Evolutionary conservation across 2,113 vertebrate species (phyloP).

Genomic region (Indri indri): DNA sequence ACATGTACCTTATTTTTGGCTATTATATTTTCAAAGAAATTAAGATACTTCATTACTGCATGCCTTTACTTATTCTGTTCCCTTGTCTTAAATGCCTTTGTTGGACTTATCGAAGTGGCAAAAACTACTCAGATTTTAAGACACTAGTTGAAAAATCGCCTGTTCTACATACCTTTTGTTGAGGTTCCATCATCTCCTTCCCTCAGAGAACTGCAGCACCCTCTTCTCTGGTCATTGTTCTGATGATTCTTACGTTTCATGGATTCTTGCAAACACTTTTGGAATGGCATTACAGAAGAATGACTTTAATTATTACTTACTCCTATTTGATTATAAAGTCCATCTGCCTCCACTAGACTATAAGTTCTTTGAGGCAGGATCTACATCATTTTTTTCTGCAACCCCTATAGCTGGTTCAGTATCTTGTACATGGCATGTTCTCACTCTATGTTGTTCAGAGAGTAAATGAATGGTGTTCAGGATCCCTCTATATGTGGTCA

Average conservation of each 20-base stretch:
- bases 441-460: background rate
- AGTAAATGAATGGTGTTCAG: background rate
- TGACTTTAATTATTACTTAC: background rate
- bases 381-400: background rate
- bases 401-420: background rate
- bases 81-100: background rate
- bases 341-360: background rate
- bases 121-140: background rate
- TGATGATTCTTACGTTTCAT: background rate
- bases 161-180: background rate
- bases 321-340: background rate
- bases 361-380: background rate
- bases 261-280: background rate
- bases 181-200: background rate
- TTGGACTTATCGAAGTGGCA: background rate
- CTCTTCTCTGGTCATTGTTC: background rate
- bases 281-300: background rate
- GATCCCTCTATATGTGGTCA: background rate
- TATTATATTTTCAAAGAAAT: background rate
- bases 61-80: background rate
- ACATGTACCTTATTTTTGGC: background rate
- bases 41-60: background rate
- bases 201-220: background rate
- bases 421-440: background rate
- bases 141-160: background rate